Base-by-base conservation (phyloP, 1,140 invertebrate genomes). In the Cydia strobilella region DNA sequence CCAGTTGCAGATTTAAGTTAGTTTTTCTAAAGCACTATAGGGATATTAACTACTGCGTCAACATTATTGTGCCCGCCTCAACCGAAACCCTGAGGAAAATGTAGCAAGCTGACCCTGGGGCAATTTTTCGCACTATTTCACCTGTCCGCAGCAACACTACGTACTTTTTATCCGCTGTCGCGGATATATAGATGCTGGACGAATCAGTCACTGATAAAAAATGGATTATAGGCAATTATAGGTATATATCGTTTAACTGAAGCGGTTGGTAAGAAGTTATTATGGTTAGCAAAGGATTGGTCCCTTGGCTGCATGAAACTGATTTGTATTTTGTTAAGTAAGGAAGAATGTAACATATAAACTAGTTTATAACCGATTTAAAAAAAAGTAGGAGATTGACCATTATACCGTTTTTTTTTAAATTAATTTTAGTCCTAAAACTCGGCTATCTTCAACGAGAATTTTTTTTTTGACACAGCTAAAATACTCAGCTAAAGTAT, bases 41-140 rank as follows among this genome's bases (percentile, higher is more conserved):
- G 15, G 48, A n/a, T 51, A 51, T 3, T 25, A 69, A 35, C 27
- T 69, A 69, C 65, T 42, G 65, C 31, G 65, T 27, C 65, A 15
- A 20, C 25, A 18, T 35, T 35, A 42, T 39, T 73, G 75, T 76
- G 59, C 9, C 48, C 74, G 18, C 13, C 0, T 31, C 7, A 59
- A 75, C 65, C 62, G 15, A 66, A 73, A 76, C 73, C 77, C 72
- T 20, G 51, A 72, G 71, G 74, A 66, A 76, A 84, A 77, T 51
- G 75, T 74, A 72, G 74, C 48, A 74, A 74, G 77, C 78, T 84
- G 84, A 86, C 83, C 84, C 76, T 74, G 59, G 82, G 80, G 82
- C 85, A 86, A 87, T 87, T 86, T 87, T 82, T 80, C 84, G 83
- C 85, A 82, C 85, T 87, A 85, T 87, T 87, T 83, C 85, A 85